phyloP scores from a whole-genome alignment of 2,888 invertebrate species.

The Cerastis leucographa region DNA sequence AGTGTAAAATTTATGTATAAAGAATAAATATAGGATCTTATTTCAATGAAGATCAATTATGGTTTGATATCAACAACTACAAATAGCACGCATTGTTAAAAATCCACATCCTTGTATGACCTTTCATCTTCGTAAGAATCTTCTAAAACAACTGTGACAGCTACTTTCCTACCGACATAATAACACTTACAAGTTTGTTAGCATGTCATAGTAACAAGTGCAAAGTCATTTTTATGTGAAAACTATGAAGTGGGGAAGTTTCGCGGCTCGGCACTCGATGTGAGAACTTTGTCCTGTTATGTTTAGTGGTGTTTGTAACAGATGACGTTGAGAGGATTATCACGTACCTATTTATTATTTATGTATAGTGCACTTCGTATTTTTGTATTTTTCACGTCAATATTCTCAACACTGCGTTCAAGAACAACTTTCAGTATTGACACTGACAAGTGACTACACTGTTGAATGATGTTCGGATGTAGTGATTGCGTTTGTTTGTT shows the following conservation, averaged over 20 bases:
- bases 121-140: neutral
- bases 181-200: conserved; percentile 47
- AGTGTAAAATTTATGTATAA: too few species aligned
- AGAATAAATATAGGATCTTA: too few species aligned
- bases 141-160: neutral
- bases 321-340: conserved; percentile 20
- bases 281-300: conserved; percentile 50
- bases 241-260: conserved; percentile 66
- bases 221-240: conserved; percentile 59
- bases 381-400: neutral
- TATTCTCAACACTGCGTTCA: neutral
- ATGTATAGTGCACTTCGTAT: neutral
- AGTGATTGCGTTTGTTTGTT: neutral
- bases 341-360: neutral
- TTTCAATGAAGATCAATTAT: neutral
- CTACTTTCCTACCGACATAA: conserved; percentile 24
- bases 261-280: conserved; percentile 35
- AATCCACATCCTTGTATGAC: too few species aligned
- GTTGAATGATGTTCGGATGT: neutral
- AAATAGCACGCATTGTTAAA: neutral
- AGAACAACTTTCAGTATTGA: neutral
- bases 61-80: neutral
- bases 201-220: conserved; percentile 24
- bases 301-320: conserved; percentile 43
- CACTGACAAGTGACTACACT: too few species aligned